Conservation (phyloP, 2,113 vertebrate species). For the Hystrix brachyura region DNA sequence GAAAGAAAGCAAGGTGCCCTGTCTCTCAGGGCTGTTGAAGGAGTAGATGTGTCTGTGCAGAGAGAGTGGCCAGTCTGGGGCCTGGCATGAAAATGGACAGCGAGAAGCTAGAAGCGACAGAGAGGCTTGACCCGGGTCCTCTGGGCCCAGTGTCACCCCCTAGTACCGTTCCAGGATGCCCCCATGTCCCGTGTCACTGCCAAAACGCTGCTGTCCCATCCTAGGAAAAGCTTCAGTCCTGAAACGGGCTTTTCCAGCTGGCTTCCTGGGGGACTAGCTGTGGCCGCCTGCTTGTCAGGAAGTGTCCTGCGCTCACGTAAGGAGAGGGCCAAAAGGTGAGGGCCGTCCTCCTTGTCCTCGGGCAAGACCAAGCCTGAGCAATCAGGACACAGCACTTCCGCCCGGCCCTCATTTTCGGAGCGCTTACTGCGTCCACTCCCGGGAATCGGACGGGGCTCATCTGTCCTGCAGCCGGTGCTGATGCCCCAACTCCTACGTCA, state of each 20-base stretch:
- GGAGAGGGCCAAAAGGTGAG: not conserved
- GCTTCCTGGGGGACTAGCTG: not conserved
- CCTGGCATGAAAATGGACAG: not conserved
- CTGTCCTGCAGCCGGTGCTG: not conserved
- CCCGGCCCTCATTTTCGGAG: not conserved
- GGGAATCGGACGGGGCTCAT: not conserved
- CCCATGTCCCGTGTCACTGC: not conserved
- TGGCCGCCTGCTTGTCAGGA: not conserved
- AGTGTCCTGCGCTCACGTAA: not conserved
- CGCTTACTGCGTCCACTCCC: not conserved
- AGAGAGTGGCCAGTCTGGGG: accelerated
- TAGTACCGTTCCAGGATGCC: not conserved
- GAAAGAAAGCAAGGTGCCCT: not conserved
- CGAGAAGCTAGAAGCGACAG: not conserved
- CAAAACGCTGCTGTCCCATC: not conserved
- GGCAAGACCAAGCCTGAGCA: not conserved
- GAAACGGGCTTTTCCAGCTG: not conserved
- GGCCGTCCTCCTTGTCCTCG: not conserved
- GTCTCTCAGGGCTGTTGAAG: not conserved
- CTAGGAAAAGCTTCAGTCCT: not conserved
- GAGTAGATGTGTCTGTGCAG: accelerated
- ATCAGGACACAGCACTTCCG: not conserved
- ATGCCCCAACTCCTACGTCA: not conserved
- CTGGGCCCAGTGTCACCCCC: not conserved
- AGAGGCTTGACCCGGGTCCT: not conserved